Evolutionary conservation across 2,113 vertebrate species (phyloP), one percentile per base, ranked within the genome.

Genomic region (Ictalurus punctatus): DNA sequence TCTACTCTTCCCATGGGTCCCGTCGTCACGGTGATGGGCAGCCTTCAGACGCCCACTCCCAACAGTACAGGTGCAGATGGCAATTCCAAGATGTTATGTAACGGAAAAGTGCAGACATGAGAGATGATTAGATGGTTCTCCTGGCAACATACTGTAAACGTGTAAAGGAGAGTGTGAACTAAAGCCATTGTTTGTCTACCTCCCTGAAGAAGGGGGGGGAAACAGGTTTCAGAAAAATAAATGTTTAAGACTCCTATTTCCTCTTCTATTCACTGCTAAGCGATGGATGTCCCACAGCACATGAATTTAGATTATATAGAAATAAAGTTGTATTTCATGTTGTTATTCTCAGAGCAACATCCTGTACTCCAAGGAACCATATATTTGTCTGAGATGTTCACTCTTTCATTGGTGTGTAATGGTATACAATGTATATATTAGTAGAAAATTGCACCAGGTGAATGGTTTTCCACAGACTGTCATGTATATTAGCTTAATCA

Each of bases 41-140:
- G 96, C 94, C 95, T 97, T 93, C 98, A 99, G 94, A 99, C 98
- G 90, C 97, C 98, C 87, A 99, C 98, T 92, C 98, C 98, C 93
- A 98, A 98, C 92, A 99, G 98, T 96, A 99, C 98, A 98, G 98
- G 98, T 99, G 90, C 91, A 90, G 81, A 61, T 83, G 34, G 58
- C 59, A 63, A 44, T 83, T 63, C 37, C 59, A 40, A 61, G 81
- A 83, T 83, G 58, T 83, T 83, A 27, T 63, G 23, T 83, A 83
- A 83, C 10, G 58, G 59, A 58, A 25, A 63, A 44, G 6, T 81
- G 59, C 34, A 83, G 58, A 83, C 21, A 44, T 63, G 23, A 83
- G 80, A 83, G 10, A 10, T 40, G 58, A 63, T 83, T 44, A 40
- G 12, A 27, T 83, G 5, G 34, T 23, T 83, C 21, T 63, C 6